Conservation (phyloP, 2,113 vertebrate genomes). For the Azemiops feae region DNA sequence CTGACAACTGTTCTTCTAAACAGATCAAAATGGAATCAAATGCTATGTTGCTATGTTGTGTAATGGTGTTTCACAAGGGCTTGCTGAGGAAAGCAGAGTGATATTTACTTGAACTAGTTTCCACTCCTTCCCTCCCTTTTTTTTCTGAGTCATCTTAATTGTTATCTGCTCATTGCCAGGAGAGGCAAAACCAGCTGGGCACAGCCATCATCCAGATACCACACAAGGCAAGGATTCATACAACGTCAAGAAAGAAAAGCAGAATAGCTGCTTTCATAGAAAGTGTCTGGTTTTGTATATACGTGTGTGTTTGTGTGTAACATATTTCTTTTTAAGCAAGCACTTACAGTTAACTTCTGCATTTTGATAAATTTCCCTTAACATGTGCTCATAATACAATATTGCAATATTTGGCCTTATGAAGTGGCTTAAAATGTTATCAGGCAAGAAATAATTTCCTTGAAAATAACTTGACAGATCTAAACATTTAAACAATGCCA, state of each 20-base stretch:
- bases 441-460: background rate
- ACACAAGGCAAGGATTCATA: background rate
- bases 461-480: background rate
- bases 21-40: constrained; percentile 21
- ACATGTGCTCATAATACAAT: background rate
- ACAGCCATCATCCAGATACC: constrained; percentile 2
- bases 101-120: constrained; percentile 34
- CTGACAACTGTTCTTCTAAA: background rate
- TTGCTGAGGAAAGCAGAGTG: constrained; percentile 56
- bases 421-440: background rate
- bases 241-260: constrained; percentile 10
- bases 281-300: fast-evolving
- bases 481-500: background rate
- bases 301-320: background rate
- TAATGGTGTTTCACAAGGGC: constrained; percentile 11
- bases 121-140: constrained; percentile 31
- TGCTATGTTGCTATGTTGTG: background rate
- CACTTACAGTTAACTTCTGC: fast-evolving
- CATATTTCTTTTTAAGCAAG: background rate
- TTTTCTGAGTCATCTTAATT: constrained; percentile 70
- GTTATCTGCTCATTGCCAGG: constrained; percentile 17
- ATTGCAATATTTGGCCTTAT: background rate
- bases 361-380: background rate
- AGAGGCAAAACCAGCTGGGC: constrained; percentile 39
- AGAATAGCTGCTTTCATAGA: background rate